These are phyloP conservation scores for Peromyscus leucopus DNA, from an alignment of 2,113 vertebrate genomes.

Conservation along the genomic window DNA sequence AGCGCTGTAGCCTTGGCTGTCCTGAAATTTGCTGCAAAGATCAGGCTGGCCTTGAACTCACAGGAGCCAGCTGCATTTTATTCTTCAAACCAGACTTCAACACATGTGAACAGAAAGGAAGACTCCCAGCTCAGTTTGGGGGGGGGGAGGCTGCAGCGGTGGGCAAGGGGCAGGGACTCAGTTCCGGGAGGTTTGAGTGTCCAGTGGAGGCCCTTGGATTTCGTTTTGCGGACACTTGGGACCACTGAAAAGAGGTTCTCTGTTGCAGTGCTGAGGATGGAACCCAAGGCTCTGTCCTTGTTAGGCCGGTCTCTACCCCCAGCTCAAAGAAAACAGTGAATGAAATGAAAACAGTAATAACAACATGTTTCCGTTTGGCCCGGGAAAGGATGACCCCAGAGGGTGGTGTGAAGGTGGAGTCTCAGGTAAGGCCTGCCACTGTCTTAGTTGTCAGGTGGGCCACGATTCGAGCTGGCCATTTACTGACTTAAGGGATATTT, in stretches of 20 bases:
- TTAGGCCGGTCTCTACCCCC: too few species aligned
- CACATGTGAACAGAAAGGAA: background rate
- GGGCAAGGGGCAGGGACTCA: background rate
- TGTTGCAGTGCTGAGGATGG: background rate
- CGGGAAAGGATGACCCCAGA: background rate
- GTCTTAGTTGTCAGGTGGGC: background rate
- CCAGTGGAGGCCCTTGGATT: background rate
- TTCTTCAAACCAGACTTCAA: background rate
- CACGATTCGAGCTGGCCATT: background rate
- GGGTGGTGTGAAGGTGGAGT: background rate
- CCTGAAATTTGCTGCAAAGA: background rate
- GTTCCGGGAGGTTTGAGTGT: background rate
- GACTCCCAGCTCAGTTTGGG: fast-evolving
- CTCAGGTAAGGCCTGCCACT: background rate
- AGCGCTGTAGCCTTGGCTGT: background rate
- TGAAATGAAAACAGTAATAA: background rate
- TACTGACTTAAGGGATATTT: background rate
- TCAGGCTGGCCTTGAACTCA: background rate
- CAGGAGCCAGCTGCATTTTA: background rate
- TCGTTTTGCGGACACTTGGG: background rate
- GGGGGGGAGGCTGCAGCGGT: background rate
- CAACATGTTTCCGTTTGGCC: background rate
- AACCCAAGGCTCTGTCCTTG: background rate
- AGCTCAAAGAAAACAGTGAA: background rate
- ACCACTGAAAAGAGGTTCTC: too few species aligned